phyloP scores from a whole-genome alignment of 1,140 invertebrate genomes.

The Zaprionus lachaisei region DNA sequence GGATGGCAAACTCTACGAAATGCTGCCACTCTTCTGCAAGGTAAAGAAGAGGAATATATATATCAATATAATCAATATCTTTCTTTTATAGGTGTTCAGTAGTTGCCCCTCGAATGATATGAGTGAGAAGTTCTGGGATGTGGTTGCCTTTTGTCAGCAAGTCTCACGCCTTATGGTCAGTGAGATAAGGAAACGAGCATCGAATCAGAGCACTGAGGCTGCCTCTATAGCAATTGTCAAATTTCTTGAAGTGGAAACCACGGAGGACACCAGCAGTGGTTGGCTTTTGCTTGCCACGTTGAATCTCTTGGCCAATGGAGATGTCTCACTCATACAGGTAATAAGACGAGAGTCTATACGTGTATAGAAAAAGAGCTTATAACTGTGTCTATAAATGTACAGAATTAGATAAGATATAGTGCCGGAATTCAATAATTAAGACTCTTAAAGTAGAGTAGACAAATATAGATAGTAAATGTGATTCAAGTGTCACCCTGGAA shows the following conservation, averaged over 20 bases:
- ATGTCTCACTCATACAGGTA: slow-evolving; percentile 92
- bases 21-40: slow-evolving; percentile 99
- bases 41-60: slow-evolving; percentile 85
- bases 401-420: background rate
- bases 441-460: background rate
- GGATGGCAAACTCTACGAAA: slow-evolving; percentile 98
- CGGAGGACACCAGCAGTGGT: slow-evolving; percentile 96
- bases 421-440: background rate
- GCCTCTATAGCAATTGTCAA: slow-evolving; percentile 98
- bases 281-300: slow-evolving; percentile 97
- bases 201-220: slow-evolving; percentile 97
- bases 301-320: slow-evolving; percentile 95
- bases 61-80: background rate
- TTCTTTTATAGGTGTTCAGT: slow-evolving; percentile 91
- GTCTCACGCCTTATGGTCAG: slow-evolving; percentile 97
- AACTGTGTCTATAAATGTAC: background rate
- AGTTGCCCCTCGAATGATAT: slow-evolving; percentile 95
- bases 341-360: slow-evolving; percentile 65
- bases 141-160: slow-evolving; percentile 96
- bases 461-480: background rate
- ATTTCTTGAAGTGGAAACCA: slow-evolving; percentile 97
- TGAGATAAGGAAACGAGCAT: slow-evolving; percentile 96
- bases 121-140: slow-evolving; percentile 98
- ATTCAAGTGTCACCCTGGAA: background rate
- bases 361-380: slow-evolving; percentile 72